Percentiles rank a stretch among this genome's conserved stretches.
Conservation (phyloP, 2,113 vertebrate genomes). For the Cairina moschata region DNA sequence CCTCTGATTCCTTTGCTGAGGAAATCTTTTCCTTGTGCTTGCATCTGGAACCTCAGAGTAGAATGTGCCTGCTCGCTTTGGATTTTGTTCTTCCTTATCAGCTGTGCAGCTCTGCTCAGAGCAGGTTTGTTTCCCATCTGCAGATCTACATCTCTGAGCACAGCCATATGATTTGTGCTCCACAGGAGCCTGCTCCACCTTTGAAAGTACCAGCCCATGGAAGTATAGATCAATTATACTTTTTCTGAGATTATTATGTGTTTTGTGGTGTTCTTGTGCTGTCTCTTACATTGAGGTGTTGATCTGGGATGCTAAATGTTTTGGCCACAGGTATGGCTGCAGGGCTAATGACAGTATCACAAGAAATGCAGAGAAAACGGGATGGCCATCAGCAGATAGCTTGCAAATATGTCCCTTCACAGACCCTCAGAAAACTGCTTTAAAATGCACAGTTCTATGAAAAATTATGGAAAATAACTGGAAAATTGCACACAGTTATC, state of each 20-base stretch:
- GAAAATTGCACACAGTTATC: constrained; percentile 20
- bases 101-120: not conserved
- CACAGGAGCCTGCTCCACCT: rapidly evolving
- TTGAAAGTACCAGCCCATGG: not conserved
- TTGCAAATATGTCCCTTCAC: not conserved
- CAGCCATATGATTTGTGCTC: not conserved
- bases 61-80: not conserved
- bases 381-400: not conserved
- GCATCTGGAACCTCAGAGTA: not conserved
- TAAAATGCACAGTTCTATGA: not conserved
- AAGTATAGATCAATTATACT: not conserved
- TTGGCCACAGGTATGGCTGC: not conserved
- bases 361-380: not conserved
- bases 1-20: not conserved
- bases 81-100: not conserved
- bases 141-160: not conserved
- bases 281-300: not conserved
- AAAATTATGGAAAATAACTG: not conserved
- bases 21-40: not conserved
- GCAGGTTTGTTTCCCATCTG: not conserved
- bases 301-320: not conserved
- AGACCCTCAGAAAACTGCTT: not conserved
- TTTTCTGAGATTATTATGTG: not conserved
- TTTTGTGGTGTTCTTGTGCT: not conserved
- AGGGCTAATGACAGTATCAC: not conserved